A percentile compares a stretch with the other conserved stretches of the same genome.
phyloP scores from a whole-genome alignment of 2,797 vertebrate genomes.

The Emys orbicularis region DNA sequence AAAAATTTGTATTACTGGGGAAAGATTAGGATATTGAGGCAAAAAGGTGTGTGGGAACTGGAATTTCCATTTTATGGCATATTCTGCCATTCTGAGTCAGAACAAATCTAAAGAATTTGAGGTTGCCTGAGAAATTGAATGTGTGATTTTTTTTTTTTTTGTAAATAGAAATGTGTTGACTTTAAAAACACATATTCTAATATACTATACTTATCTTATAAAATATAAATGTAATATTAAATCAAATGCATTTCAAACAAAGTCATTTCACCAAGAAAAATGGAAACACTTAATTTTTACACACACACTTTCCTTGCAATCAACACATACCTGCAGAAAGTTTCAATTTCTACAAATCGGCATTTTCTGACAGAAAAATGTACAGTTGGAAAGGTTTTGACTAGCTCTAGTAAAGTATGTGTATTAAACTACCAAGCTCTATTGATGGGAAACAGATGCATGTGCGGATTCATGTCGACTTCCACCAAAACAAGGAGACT shows the following conservation, averaged over 20 bases:
- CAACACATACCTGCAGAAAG: rapidly evolving
- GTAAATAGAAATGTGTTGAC: constrained; percentile 11
- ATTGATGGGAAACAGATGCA: background rate
- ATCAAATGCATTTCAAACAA: background rate
- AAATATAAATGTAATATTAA: background rate
- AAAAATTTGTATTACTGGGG: background rate
- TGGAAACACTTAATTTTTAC: background rate
- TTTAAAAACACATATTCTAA: background rate
- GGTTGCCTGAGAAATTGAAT: background rate
- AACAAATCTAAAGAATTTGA: background rate
- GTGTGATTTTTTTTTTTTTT: background rate
- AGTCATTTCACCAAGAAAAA: background rate
- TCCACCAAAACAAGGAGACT: background rate
- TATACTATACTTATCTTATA: background rate
- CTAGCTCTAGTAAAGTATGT: background rate
- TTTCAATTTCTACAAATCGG: background rate
- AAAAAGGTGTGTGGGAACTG: background rate
- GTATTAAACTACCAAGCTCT: background rate
- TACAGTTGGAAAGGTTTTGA: background rate
- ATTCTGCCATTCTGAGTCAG: constrained; percentile 12
- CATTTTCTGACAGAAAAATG: background rate
- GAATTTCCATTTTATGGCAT: background rate
- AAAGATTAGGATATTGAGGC: background rate
- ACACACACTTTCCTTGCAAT: background rate
- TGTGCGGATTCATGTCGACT: background rate